Evolutionary conservation across 2,888 invertebrate species (phyloP), one percentile per base, ranked within the genome.

Genomic region (Caradrina kadenii): DNA sequence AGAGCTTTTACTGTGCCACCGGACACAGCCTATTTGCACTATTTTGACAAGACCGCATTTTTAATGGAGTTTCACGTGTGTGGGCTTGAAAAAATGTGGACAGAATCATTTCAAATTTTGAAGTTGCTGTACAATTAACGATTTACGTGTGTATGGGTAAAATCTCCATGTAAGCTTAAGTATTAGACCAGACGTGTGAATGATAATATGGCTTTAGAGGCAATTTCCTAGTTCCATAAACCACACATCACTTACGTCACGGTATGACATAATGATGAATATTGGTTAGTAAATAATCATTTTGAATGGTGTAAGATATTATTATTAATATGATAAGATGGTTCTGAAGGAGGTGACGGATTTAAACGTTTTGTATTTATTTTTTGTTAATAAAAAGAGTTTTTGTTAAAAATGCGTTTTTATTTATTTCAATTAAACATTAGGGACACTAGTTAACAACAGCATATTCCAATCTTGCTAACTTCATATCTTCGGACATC

Each of bases 401-500:
- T 69, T 79, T 70, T 76, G 52, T 62, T 66, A 70, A 76, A 70
- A 63, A 63, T 8, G 2, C n/a, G n/a, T 11, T 55, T 55, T 54
- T 45, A 45, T 68, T 70, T 80, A 65, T 61, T 74, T 80, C 65
- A 55, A 68, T 59, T 65, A 80, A 53, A 19, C 8, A 49, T 58
- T 63, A 15, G 45, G 17, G 13, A 71, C 54, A 76, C 69, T 82
- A 82, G 50, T 82, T 76, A 63, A 79, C 71, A 58, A 79, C 70
- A 56, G 68, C 67, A 63, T 79, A 78, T 71, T 77, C 81, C 63
- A 83, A 75, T 71, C 75, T 54, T 21, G 89, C 84, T 81, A 92
- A 82, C 82, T 96, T 95, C 96, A 97, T 97, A 86, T 97, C 97
- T 72, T 96, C 96, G 0, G 98, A 97, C 54, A 97, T 97, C 74